A percentile compares a stretch with the other conserved stretches of the same genome.
Conservation (phyloP, 2,797 vertebrate species). For the Malurus leucopterus region DNA sequence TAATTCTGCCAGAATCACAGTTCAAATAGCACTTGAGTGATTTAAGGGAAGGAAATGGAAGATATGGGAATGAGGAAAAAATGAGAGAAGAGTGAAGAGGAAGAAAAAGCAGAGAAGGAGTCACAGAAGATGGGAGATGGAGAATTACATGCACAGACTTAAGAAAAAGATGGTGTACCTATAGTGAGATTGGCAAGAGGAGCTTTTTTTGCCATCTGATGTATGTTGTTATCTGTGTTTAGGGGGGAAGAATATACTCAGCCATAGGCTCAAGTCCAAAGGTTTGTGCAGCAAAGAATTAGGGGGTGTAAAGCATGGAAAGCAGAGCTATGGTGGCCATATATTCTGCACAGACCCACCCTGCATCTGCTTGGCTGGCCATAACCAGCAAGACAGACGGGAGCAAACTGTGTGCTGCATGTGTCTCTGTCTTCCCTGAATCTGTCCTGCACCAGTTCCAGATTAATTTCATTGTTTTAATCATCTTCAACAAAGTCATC, state of each 20-base stretch:
- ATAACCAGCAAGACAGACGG: not conserved
- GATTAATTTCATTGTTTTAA: conserved; percentile 5
- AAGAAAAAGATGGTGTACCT: not conserved
- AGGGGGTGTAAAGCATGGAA: not conserved
- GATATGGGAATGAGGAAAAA: not conserved
- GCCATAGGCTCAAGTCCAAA: not conserved
- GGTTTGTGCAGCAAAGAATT: not conserved
- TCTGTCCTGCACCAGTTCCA: not conserved
- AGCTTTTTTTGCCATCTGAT: not conserved
- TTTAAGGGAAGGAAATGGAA: not conserved
- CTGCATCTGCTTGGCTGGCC: not conserved
- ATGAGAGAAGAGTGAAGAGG: not conserved
- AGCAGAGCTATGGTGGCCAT: fast-evolving
- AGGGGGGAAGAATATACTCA: not conserved
- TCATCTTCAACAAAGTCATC: not conserved
- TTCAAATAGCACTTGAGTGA: not conserved
- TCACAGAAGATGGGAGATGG: not conserved
- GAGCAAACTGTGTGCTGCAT: not conserved
- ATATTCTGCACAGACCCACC: not conserved
- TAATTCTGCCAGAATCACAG: not conserved
- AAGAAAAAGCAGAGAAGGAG: not conserved
- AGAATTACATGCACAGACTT: not conserved
- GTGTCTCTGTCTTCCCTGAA: not conserved
- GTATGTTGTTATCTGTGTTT: not conserved
- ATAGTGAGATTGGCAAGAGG: not conserved